Base-by-base conservation (phyloP, 1,140 invertebrate species). In the Drosophila tristis region DNA sequence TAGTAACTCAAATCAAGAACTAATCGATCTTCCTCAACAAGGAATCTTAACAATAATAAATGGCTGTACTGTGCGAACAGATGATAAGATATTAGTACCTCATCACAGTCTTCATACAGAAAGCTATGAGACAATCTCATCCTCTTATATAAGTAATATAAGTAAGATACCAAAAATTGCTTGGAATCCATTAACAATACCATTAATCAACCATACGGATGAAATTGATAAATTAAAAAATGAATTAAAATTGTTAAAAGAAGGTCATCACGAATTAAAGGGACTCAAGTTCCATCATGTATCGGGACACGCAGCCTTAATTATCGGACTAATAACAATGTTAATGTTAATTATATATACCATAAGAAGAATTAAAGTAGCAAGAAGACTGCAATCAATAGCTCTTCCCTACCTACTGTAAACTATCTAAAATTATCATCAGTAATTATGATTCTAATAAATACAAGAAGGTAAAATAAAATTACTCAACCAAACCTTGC, bases 21-120 rank as follows among this genome's bases (percentile, higher is more conserved):
- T 53, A 53, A 20, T 53, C 9, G 49, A 29, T 51, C 23, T 44
- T 13, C 43, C 43, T 13, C 13, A 44, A 44, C 23, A 50, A 50
- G 48, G 25, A 13, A 50, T 50, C 25, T 13, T 50, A 8, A 50
- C 11, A n/a, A n/a, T 50, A 4, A 23, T 2, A 50, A 25, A 20
- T n/a, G 49, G 13, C 11, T 50, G 25, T 23, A 50, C 49, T 26
- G 23, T 51, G n/a, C 23, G 49, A 51, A 51, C 49, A 31, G 25
- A 51, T 29, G 49, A 51, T 26, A 31, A 51, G n/a, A n/a, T n/a
- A n/a, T n/a, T n/a, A n/a, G n/a, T n/a, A n/a, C n/a, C n/a, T n/a
- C n/a, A n/a, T n/a, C n/a, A n/a, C n/a, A n/a, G n/a, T n/a, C n/a
- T n/a, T n/a, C n/a, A n/a, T n/a, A n/a, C n/a, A n/a, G n/a, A n/a